phyloP scores from a whole-genome alignment of 2,888 invertebrate species.

The Polyommatus iphigenia region DNA sequence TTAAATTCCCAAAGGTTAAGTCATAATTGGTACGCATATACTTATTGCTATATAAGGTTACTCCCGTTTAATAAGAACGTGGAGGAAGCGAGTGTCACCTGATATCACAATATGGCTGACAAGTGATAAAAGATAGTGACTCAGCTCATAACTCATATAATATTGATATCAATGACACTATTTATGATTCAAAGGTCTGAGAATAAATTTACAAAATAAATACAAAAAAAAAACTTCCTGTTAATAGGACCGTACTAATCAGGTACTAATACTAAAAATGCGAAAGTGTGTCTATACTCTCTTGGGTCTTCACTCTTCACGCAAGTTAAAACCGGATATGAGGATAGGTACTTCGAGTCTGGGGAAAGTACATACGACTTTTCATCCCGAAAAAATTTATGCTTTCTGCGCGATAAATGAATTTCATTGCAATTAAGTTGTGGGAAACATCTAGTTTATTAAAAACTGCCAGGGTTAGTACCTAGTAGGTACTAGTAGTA shows the following conservation, averaged over 20 bases:
- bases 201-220: background rate
- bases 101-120: constrained; percentile 10
- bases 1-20: constrained; percentile 13
- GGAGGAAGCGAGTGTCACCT: constrained; percentile 13
- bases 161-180: background rate
- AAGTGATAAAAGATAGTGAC: constrained; percentile 13
- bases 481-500: too few relatives aligned
- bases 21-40: constrained; percentile 3
- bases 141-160: constrained; percentile 12
- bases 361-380: too few relatives aligned
- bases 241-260: background rate
- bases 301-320: background rate
- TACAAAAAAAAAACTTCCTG: background rate
- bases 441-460: too few relatives aligned
- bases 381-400: too few relatives aligned
- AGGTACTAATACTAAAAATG: background rate
- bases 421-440: too few relatives aligned
- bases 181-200: constrained; percentile 2
- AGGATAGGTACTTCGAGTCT: too few relatives aligned
- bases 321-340: background rate
- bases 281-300: background rate
- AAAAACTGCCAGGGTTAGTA: too few relatives aligned
- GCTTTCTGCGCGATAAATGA: too few relatives aligned
- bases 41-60: background rate
- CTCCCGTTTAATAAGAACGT: constrained; percentile 8